phyloP scores from a whole-genome alignment of 2,797 vertebrate genomes.

The Tapirus indicus region DNA sequence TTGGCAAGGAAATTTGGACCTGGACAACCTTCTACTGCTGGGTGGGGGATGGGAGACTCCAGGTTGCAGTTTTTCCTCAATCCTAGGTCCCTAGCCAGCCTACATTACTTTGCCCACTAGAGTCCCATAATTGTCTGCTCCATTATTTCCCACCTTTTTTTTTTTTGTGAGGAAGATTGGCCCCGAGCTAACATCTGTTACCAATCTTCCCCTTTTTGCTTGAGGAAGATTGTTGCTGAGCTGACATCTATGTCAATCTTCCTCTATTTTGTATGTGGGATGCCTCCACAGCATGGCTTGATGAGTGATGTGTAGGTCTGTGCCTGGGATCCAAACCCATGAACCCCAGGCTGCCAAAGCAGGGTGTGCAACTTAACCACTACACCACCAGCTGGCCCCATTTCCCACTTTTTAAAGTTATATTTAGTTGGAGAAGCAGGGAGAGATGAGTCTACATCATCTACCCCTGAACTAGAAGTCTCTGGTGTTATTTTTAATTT shows the following conservation, averaged over 20 bases:
- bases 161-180: too few species aligned
- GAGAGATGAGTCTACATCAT: background rate
- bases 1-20: background rate
- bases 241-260: too few species aligned
- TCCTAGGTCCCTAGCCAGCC: background rate
- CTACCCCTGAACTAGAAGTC: background rate
- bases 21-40: background rate
- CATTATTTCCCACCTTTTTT: background rate
- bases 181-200: too few species aligned
- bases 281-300: too few species aligned
- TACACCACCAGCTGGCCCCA: too few species aligned
- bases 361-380: too few species aligned
- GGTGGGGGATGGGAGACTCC: background rate
- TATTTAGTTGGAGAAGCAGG: background rate
- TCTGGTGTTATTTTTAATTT: background rate
- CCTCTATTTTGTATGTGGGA: too few species aligned
- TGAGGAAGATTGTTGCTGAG: too few species aligned
- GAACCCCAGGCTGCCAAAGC: too few species aligned
- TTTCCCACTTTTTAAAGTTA: background rate
- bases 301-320: too few species aligned
- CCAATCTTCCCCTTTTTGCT: too few species aligned
- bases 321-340: too few species aligned
- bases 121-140: background rate
- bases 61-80: background rate
- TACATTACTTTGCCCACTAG: background rate